Percentiles rank a stretch among this genome's conserved stretches.
Conservation (phyloP, 2,113 vertebrate species). For the Eubucco bourcierii region DNA sequence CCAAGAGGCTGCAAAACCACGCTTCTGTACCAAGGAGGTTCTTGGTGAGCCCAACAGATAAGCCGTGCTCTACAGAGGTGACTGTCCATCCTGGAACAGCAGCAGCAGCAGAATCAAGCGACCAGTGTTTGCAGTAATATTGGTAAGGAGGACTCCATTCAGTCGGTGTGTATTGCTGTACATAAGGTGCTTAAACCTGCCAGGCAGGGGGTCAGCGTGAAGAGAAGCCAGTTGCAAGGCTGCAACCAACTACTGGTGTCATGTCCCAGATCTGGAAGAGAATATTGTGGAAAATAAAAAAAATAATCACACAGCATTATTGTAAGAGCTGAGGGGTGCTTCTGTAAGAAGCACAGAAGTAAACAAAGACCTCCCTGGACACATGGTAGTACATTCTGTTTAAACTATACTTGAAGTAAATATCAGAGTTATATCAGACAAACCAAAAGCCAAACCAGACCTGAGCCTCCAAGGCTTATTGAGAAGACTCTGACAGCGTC, state of each 20-base stretch:
- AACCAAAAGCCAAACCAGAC: not conserved
- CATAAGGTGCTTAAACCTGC: constrained; percentile 33
- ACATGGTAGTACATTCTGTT: not conserved
- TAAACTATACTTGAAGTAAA: not conserved
- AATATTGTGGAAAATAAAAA: not conserved
- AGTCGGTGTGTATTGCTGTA: constrained; percentile 32
- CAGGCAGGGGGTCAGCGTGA: constrained; percentile 79
- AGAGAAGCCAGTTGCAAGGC: constrained; percentile 91
- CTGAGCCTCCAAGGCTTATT: no score
- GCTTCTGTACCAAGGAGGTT: not conserved
- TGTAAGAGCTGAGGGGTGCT: not conserved
- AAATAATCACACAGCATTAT: not conserved
- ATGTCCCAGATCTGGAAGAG: constrained; percentile 94
- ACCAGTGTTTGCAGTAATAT: constrained; percentile 67
- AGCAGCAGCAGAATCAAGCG: constrained; percentile 55
- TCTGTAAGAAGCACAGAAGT: not conserved
- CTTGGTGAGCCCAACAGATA: constrained; percentile 29
- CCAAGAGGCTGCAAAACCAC: not conserved
- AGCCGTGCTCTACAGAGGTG: constrained; percentile 19
- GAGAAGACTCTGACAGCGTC: not conserved
- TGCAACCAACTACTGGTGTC: constrained; percentile 94
- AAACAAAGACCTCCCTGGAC: not conserved
- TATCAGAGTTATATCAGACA: not conserved
- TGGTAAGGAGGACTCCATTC: constrained; percentile 27
- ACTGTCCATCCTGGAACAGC: constrained; percentile 50